Conservation (phyloP, 2,888 invertebrate species). For the Eucera pruinosa region DNA sequence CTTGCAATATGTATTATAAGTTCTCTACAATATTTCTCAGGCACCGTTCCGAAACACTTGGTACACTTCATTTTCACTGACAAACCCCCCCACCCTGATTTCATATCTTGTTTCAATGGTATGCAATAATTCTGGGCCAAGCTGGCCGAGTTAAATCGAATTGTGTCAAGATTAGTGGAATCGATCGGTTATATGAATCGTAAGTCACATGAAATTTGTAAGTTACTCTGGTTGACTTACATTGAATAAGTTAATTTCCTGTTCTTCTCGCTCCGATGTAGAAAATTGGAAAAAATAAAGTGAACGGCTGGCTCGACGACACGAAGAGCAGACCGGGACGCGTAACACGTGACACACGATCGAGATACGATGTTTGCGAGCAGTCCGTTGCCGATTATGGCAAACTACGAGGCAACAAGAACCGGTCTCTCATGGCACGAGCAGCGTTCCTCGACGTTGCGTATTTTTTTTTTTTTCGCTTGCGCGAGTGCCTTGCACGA, state of each 20-base stretch:
- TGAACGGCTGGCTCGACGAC: slow-evolving; percentile 35
- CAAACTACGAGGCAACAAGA: slow-evolving; percentile 34
- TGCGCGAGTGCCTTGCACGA: slow-evolving; percentile 10
- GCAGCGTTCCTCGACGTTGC: slow-evolving; percentile 32
- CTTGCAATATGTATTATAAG: too few species aligned
- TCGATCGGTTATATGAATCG: slow-evolving; percentile 16
- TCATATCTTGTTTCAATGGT: slow-evolving; percentile 33
- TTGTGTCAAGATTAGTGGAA: too few species aligned
- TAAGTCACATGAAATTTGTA: slow-evolving; percentile 20
- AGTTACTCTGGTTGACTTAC: slow-evolving; percentile 36
- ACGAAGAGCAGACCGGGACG: slow-evolving; percentile 38
- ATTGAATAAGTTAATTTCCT: slow-evolving; percentile 34
- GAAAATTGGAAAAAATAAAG: slow-evolving; percentile 40
- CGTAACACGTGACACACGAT: slow-evolving; percentile 47
- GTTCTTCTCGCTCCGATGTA: slow-evolving; percentile 23
- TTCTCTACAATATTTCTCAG: slow-evolving; percentile 18
- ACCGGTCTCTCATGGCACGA: slow-evolving; percentile 34
- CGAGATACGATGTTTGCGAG: slow-evolving; percentile 49
- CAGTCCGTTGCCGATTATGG: slow-evolving; percentile 56
- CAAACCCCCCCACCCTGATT: neutral
- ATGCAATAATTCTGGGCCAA: slow-evolving; percentile 11
- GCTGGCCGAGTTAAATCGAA: neutral
- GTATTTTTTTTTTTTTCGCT: slow-evolving; percentile 17
- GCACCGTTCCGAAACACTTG: slow-evolving; percentile 12
- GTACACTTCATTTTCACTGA: slow-evolving; percentile 21